Conservation (phyloP, 1,140 invertebrate genomes). For the Cardiocondyla obscurior region DNA sequence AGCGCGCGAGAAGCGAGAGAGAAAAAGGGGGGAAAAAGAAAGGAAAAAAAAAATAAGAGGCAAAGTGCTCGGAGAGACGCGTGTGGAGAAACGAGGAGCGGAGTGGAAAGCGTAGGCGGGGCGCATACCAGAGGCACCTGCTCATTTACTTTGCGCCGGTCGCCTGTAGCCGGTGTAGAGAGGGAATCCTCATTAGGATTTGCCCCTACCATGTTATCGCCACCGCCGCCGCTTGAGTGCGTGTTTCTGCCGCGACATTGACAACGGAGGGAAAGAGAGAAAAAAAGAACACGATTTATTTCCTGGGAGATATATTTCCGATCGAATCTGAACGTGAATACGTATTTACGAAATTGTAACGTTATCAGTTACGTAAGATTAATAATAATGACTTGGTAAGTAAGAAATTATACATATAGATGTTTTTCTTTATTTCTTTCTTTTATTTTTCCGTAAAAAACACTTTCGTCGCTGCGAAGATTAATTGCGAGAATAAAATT, state of each 20-base stretch:
- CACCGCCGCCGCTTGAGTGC: slow-evolving; percentile 19
- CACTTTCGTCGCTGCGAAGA: not conserved
- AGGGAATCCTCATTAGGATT: slow-evolving; percentile 74
- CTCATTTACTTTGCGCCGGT: slow-evolving; percentile 74
- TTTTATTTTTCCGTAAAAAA: not conserved
- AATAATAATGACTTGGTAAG: slow-evolving; percentile 15
- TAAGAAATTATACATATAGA: slow-evolving; percentile 9
- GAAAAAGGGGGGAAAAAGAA: not conserved
- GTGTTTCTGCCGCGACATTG: slow-evolving; percentile 40
- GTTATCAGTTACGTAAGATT: slow-evolving; percentile 32
- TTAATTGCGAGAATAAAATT: slow-evolving; percentile 17
- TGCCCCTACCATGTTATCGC: slow-evolving; percentile 64
- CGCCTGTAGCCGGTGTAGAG: slow-evolving; percentile 43
- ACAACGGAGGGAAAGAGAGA: not conserved
- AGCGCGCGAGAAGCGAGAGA: not conserved
- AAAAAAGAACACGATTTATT: slow-evolving; percentile 26
- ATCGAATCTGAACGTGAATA: slow-evolving; percentile 6
- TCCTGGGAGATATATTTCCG: slow-evolving; percentile 6
- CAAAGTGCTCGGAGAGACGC: not conserved
- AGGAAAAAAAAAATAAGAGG: not conserved
- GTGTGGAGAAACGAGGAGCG: slow-evolving; percentile 58
- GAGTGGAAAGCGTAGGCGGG: slow-evolving; percentile 79
- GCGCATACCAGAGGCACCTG: slow-evolving; percentile 81
- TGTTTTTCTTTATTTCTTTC: too few relatives aligned
- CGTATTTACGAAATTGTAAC: slow-evolving; percentile 16